A percentile compares a stretch with the other conserved stretches of the same genome.
phyloP scores from a whole-genome alignment of 2,888 invertebrate species.

The Lepidocyrtinus sp. region DNA sequence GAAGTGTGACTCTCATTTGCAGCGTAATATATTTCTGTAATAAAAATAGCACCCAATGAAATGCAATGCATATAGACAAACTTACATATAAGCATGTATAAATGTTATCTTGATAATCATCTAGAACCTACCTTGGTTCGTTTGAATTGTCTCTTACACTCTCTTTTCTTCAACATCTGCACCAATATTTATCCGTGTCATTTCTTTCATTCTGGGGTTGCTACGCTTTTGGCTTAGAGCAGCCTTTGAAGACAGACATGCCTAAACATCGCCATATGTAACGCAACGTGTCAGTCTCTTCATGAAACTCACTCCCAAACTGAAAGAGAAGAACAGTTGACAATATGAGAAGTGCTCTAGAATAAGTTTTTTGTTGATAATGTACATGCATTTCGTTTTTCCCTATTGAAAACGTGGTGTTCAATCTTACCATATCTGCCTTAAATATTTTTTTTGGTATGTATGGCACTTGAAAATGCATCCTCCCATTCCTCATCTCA shows the following conservation, averaged over 20 bases:
- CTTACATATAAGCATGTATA: no score
- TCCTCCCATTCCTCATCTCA: neutral
- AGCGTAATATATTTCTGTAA: neutral
- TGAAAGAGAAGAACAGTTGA: conserved; percentile 38
- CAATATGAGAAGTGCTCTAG: conserved; percentile 46
- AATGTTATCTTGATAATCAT: neutral
- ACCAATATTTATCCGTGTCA: conserved; percentile 53
- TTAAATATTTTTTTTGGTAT: no score
- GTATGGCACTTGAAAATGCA: neutral
- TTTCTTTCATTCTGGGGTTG: conserved; percentile 33
- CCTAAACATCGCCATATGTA: conserved; percentile 52
- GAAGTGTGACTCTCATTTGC: neutral
- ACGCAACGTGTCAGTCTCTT: conserved; percentile 39
- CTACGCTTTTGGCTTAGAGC: conserved; percentile 24
- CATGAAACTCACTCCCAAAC: conserved; percentile 19
- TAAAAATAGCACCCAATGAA: conserved; percentile 54
- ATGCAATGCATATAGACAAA: neutral
- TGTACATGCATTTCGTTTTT: neutral
- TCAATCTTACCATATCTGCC: no score
- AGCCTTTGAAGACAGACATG: conserved; percentile 45
- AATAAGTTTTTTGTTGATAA: conserved; percentile 32
- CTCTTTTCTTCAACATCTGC: conserved; percentile 44
- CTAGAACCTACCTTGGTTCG: no score
- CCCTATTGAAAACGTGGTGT: neutral
- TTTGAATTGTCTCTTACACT: no score